Base-by-base conservation (phyloP, 1,140 invertebrate genomes). In the Battus philenor region DNA sequence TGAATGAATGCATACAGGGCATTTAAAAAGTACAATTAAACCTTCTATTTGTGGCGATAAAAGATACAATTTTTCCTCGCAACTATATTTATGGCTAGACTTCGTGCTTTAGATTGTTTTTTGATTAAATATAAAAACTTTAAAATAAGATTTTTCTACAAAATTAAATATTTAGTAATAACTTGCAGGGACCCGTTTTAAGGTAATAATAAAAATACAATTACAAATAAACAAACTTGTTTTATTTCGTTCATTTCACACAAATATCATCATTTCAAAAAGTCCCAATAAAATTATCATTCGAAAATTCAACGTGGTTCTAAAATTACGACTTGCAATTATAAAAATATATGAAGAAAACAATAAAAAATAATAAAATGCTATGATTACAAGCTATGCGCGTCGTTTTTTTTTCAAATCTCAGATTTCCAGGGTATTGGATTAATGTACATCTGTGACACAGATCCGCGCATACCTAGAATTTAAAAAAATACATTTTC, bases 361-460 rank as follows among this genome's bases (percentile, higher is more conserved):
- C 46, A 49, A 38, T 44, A 11, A 41, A 53, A 47, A 44, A 12
- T 31, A 10, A 41, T 15, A 5, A 13, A 43, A 27, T n/a, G n/a
- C n/a, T n/a, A n/a, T n/a, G n/a, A 43, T 31, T 38, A 44, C 12
- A 31, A 36, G 7, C 29, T 36, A 26, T n/a, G n/a, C n/a, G n/a
- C n/a, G n/a, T n/a, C n/a, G n/a, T n/a, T n/a, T n/a, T n/a, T n/a
- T 9, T 7, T 17, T 20, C 13, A 7, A 16, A 15, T 39, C 22
- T 69, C 59, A 69, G 65, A 64, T 50, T 84, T 71, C 87, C 87
- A 89, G 0, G 88, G 87, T 17, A 86, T 62, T 6, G 88, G 87
- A 53, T 89, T 89, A 30, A 89, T 76, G 47, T 88, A 89, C 63
- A 88, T 88, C 22, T 88, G 79, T 2, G 87, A 88, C 1, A 86